Base-by-base conservation (phyloP, 2,113 vertebrate species). In the Daubentonia madagascariensis region DNA sequence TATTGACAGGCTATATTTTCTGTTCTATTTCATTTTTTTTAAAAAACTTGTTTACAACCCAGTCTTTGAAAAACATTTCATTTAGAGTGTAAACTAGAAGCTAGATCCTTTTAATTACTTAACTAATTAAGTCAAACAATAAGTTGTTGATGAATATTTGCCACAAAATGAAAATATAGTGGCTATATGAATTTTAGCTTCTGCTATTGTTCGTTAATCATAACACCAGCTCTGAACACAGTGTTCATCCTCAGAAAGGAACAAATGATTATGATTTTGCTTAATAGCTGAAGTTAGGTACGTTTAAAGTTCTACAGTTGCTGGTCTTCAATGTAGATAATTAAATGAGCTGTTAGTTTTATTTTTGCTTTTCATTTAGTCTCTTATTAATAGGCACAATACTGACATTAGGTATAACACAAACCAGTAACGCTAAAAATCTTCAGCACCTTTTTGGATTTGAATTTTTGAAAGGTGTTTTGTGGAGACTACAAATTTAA, bases 361-460 rank as follows among this genome's bases (percentile, higher is more conserved):
- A 54, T 89, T 96, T 95, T 30, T 75, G 25, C 16, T 81, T 95
- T 91, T 80, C 59, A 61, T 87, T 91, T 87, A 85, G 37, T 85
- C 12, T 81, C 30, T 76, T 93, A 37, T 88, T 91, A 80, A 76
- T 68, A 73, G 40, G 8, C 61, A 94, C 20, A 67, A 8, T 75
- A 93, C 14, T 85, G 79, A 18, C 54, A 89, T 96, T 95, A 20
- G 12, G 67, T 81, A 22, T 81, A 52, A 79, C 37, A 54, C 43
- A 93, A 54, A 86, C 32, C 5, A 79, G 1, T 89, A 54, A 50
- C 35, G 40, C 20, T 35, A 91, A 86, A 84, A 79, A 73, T 85
- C 45, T 85, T 85, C 5, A 78, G 25, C 43, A 89, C 40, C 28
- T 75, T 94, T 92, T 95, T 89, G 79, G 11, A 80, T 80, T 92